Conservation (phyloP, 1,140 invertebrate species). For the Hylaeus volcanicus region DNA sequence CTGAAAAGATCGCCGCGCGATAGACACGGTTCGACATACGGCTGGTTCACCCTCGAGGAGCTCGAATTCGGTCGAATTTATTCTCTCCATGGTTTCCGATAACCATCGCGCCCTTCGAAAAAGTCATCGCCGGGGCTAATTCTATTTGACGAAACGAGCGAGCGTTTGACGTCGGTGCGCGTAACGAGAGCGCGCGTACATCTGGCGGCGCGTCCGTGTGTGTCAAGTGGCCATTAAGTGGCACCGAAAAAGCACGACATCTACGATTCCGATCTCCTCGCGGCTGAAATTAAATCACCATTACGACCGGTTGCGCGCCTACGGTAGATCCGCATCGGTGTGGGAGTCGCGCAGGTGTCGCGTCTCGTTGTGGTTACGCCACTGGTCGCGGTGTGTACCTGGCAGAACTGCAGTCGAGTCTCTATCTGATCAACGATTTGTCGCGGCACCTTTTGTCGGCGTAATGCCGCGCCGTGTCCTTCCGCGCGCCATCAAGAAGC, state of each 20-base stretch:
- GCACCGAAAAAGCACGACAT: constrained; percentile 66
- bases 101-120: constrained; percentile 38
- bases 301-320: constrained; percentile 71
- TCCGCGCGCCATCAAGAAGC: constrained; percentile 30
- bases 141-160: constrained; percentile 52
- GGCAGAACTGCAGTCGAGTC: constrained; percentile 34
- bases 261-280: constrained; percentile 71
- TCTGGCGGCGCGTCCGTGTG: constrained; percentile 47
- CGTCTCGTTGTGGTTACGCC: constrained; percentile 66
- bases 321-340: constrained; percentile 72
- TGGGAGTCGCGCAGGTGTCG: constrained; percentile 75
- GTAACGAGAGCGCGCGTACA: constrained; percentile 32
- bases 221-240: constrained; percentile 75
- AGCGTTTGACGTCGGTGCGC: constrained; percentile 24
- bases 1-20: constrained; percentile 16
- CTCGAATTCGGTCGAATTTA: constrained; percentile 46
- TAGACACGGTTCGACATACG: constrained; percentile 35
- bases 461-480: neutral
- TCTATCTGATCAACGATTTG: constrained; percentile 67
- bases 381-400: constrained; percentile 21
- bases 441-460: constrained; percentile 55
- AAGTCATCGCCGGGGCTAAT: constrained; percentile 54
- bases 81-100: constrained; percentile 40
- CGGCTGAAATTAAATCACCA: constrained; percentile 76
- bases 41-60: constrained; percentile 24